Evolutionary conservation across 2,888 invertebrate species (phyloP).

Genomic region (Alitta virens): DNA sequence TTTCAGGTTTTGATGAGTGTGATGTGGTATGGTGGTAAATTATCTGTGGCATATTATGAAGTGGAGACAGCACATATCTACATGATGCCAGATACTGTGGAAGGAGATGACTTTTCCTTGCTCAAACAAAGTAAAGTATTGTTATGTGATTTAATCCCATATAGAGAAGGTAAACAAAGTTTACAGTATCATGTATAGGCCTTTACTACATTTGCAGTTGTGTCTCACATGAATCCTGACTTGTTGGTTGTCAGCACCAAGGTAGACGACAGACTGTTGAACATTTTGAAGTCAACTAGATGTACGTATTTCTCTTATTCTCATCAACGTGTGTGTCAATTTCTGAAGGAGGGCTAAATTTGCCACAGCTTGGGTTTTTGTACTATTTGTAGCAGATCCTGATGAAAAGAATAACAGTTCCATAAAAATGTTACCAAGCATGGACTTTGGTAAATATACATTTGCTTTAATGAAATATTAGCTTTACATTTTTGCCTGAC

Average conservation of each 20-base stretch:
- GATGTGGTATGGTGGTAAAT: constrained; percentile 59
- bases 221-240: constrained; percentile 45
- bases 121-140: constrained; percentile 59
- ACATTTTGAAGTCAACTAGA: constrained; percentile 34
- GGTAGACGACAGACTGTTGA: constrained; percentile 50
- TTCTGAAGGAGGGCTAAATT: no score
- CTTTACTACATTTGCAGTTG: constrained; percentile 33
- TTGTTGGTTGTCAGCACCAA: constrained; percentile 48
- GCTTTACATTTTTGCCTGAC: background rate
- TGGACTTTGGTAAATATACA: constrained; percentile 49
- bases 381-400: background rate
- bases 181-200: background rate
- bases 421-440: constrained; percentile 44
- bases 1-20: constrained; percentile 21
- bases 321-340: background rate
- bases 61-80: constrained; percentile 67
- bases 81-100: constrained; percentile 69
- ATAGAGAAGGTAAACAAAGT: background rate
- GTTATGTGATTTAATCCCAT: no score
- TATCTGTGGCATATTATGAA: constrained; percentile 76
- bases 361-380: no score
- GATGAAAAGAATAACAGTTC: background rate
- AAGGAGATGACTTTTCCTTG: constrained; percentile 66
- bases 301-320: background rate
- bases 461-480: no score